These are phyloP conservation scores for Agapornis roseicollis DNA, from an alignment of 2,113 vertebrate genomes.

Conservation along the genomic window DNA sequence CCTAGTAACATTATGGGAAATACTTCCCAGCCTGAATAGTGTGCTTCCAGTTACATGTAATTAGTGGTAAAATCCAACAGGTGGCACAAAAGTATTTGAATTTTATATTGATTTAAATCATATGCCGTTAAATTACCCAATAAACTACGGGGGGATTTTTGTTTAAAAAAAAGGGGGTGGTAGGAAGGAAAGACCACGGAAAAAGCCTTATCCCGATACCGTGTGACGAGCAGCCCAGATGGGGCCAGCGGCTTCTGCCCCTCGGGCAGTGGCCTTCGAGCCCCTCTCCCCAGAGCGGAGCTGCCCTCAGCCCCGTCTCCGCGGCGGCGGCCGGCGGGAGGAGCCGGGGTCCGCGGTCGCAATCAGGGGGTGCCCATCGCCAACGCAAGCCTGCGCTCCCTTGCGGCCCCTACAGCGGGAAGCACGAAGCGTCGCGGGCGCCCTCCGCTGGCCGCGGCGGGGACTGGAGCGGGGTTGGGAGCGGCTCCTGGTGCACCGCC, in stretches of 20 bases:
- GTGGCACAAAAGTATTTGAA: constrained; percentile 81
- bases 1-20: background rate
- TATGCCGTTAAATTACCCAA: constrained; percentile 11
- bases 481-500: fast-evolving
- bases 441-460: constrained; percentile 54
- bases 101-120: constrained; percentile 62
- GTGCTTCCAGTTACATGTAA: constrained; percentile 57
- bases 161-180: too few species aligned
- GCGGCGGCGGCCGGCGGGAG: too few species aligned
- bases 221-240: background rate
- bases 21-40: background rate
- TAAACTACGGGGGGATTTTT: background rate
- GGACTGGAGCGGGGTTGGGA: background rate
- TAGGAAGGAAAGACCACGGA: background rate
- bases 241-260: background rate
- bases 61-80: constrained; percentile 78
- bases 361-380: fast-evolving
- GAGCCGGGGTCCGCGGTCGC: fast-evolving
- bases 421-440: background rate
- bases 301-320: background rate
- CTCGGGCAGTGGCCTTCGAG: background rate
- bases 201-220: background rate
- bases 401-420: too few species aligned
- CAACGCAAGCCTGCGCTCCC: background rate
- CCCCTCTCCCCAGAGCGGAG: background rate